Evolutionary conservation across 2,888 invertebrate genomes (phyloP).

Genomic region (Cyclophora punctaria): DNA sequence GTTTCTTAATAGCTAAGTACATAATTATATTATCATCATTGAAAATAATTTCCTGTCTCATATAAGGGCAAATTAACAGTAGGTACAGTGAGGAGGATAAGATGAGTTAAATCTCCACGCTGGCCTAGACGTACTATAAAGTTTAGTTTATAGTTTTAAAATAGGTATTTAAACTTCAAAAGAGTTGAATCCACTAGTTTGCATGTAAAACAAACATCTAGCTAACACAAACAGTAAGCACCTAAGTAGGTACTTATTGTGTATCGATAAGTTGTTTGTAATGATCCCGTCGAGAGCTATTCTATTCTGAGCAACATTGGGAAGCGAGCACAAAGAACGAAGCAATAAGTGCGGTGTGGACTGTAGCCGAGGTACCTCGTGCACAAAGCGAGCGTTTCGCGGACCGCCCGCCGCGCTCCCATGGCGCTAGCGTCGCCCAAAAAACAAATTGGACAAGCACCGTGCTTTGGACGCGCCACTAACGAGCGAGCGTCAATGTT

Average conservation of each 20-base stretch:
- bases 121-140: too few relatives aligned
- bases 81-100: too few relatives aligned
- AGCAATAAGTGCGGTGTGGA: constrained; percentile 45
- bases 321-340: constrained; percentile 32
- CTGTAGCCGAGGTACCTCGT: constrained; percentile 44
- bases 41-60: too few relatives aligned
- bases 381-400: constrained; percentile 50
- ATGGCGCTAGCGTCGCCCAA: constrained; percentile 43
- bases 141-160: too few relatives aligned
- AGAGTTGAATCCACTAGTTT: too few relatives aligned
- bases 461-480: constrained; percentile 25
- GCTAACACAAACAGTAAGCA: constrained; percentile 20
- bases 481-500: constrained; percentile 43
- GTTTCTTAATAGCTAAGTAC: too few relatives aligned
- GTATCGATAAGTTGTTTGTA: constrained; percentile 21
- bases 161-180: too few relatives aligned
- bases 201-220: constrained; percentile 1
- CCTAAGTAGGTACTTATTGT: constrained; percentile 2
- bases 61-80: too few relatives aligned
- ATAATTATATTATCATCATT: too few relatives aligned
- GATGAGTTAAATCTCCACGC: too few relatives aligned
- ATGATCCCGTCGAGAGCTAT: constrained; percentile 29
- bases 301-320: constrained; percentile 36
- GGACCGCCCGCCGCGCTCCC: constrained; percentile 51
- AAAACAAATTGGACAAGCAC: constrained; percentile 51